Base-by-base conservation (phyloP, 2,797 vertebrate species). In the Sebastes melanostomus region DNA sequence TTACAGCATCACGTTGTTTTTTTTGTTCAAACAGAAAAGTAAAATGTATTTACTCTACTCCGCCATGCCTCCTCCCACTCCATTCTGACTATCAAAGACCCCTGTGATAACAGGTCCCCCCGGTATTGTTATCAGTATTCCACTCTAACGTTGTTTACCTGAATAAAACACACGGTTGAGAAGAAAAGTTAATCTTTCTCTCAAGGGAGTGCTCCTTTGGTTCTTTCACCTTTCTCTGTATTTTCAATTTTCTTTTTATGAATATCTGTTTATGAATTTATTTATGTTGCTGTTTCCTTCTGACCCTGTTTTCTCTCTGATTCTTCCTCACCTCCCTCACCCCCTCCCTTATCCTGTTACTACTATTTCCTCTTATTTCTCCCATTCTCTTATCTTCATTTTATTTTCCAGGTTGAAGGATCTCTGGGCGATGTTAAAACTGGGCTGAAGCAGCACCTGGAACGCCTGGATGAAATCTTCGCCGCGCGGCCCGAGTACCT, bases 391-490 rank as follows among this genome's bases (percentile, higher is more conserved):
- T 42, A 46, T 73, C 55, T 75, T 62, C n/a, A 3, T 36, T 60
- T 58, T 55, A 6, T 38, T n/a, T 58, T 25, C 55, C 27, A 99
- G 98, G 97, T 98, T 2, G 89, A 89, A 0, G 90, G 91, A 69
- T 97, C 97, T 42, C 87, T 92, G 5, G 89, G 81, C 73, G 95
- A 92, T 79, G 96, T 97, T 94, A 91, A 93, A 78, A 91, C 89
- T 8, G 94, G 88, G 52, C 86, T 99, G 54, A 97, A 97, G 75
- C 96, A 96, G 87, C 97, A 97, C 89, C 89, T 99, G 89, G 95
- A 91, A 0, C 95, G 95, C 5, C 94, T 99, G 84, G 95, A 96
- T 8, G 98, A 99, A 94, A 96, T 98, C 82, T 97, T 99, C 29
- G 95, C 98, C 0, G 3, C 94, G 0, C 94, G 94, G n/a, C 30